Evolutionary conservation across 37 sponge, comb jelly and placozoan species (phyloP), one percentile per base, ranked within the genome.

Genomic region (Agelas oroides): DNA sequence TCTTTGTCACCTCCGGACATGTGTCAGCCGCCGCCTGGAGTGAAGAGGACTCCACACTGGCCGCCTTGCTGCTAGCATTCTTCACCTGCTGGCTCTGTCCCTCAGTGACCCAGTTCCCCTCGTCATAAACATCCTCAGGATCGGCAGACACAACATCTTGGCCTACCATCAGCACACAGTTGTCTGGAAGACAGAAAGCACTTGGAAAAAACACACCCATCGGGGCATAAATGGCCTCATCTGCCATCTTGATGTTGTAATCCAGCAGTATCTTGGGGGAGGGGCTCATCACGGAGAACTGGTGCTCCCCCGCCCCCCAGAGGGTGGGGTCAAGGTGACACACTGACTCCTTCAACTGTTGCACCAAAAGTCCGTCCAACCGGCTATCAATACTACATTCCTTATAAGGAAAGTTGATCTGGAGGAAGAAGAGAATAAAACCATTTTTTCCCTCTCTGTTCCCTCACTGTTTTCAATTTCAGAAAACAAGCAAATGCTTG

Each of bases 381-480:
- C 83, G 75, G 46, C 89, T 84, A 0, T 81, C 75, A 20, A 53
- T 23, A 15, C 76, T 66, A 41, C 90, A 92, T 2, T 87, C 57
- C 36, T 40, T 76, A 41, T 97, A 97, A 33, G 97, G 95, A 70
- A 97, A 94, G 21, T 86, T 76, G 62, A 77, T 78, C 93, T 94
- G 65, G 24, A 54, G 35, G n/a, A 20, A 19, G 0, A 46, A 46
- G 8, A 46, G 8, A 12, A 46, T 46, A 8, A 12, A 46, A 12
- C 6, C 8, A 8, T 8, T 46, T 8, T 12, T 3, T 46, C 46
- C 46, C 8, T 46, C 6, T 46, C 46, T 8, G 8, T 3, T 12
- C 46, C 6, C 8, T 46, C 46, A 46, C 46, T 46, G 3, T 8
- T 46, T 46, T 3, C 46, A 46, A 46, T 3, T 46, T 3, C 8